These are phyloP conservation scores for Tichodroma muraria DNA, from an alignment of 2,113 vertebrate species.

Conservation along the genomic window DNA sequence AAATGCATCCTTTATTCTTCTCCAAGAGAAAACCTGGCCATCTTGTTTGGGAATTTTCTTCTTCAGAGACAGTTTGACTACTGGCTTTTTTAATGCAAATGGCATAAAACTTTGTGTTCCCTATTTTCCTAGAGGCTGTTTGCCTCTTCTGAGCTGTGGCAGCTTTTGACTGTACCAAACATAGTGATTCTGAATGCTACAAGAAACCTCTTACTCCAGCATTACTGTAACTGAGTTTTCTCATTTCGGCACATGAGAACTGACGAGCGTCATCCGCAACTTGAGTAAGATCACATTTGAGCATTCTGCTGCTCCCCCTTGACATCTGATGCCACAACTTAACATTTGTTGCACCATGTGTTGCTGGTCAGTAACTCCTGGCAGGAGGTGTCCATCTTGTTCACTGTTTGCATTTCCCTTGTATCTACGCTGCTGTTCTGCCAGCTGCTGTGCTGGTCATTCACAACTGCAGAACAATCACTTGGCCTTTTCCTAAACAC, in stretches of 20 bases:
- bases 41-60: background rate
- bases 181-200: background rate
- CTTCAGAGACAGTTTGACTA: background rate
- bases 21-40: background rate
- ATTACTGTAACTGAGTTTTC: background rate
- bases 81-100: background rate
- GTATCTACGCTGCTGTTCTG: background rate
- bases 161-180: background rate
- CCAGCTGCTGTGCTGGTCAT: conserved; percentile 31
- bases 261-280: background rate
- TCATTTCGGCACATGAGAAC: background rate
- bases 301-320: background rate
- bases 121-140: background rate
- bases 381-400: background rate
- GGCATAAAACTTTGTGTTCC: background rate
- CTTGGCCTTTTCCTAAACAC: background rate
- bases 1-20: background rate
- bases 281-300: background rate
- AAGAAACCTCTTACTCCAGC: background rate
- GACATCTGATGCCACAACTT: conserved; percentile 20
- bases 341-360: conserved; percentile 58
- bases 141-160: background rate
- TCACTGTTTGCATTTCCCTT: background rate
- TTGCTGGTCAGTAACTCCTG: conserved; percentile 42
- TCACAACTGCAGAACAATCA: background rate